A percentile compares a stretch with the other conserved stretches of the same genome.
These are phyloP conservation scores for Acanthacorydalis orientalis DNA, from an alignment of 2,888 invertebrate genomes.

Conservation along the genomic window DNA sequence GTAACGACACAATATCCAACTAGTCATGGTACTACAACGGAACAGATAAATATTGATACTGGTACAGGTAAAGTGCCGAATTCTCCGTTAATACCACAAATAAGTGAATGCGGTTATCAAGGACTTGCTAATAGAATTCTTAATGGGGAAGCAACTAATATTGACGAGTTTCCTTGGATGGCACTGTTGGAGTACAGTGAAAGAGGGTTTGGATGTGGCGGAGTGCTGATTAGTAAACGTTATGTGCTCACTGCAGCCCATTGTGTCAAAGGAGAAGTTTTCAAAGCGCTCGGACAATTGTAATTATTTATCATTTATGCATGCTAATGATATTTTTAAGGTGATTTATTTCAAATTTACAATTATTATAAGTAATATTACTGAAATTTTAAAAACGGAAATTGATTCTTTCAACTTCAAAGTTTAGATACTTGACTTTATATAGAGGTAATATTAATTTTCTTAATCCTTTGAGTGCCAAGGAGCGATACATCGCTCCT, in stretches of 20 bases:
- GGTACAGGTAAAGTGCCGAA: not conserved
- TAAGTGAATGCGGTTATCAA: not conserved
- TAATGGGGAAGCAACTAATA: slow-evolving; percentile 39
- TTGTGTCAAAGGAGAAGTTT: slow-evolving; percentile 43
- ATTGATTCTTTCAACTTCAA: too few relatives aligned
- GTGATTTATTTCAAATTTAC: too few relatives aligned
- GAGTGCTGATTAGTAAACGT: slow-evolving; percentile 45
- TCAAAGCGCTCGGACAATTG: not conserved
- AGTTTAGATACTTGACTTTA: too few relatives aligned
- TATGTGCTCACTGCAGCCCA: slow-evolving; percentile 64
- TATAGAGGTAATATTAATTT: too few relatives aligned
- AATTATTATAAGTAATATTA: too few relatives aligned
- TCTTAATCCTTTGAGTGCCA: too few relatives aligned
- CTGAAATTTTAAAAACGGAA: too few relatives aligned
- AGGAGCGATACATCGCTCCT: too few relatives aligned
- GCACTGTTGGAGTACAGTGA: slow-evolving; percentile 42
- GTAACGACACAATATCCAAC: too few relatives aligned
- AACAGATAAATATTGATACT: not conserved
- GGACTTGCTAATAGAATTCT: slow-evolving; percentile 11
- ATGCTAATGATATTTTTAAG: too few relatives aligned
- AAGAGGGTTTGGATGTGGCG: slow-evolving; percentile 53
- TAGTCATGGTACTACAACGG: not conserved
- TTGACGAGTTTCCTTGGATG: slow-evolving; percentile 59
- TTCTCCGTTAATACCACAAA: not conserved
- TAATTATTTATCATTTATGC: not conserved